Evolutionary conservation across 2,888 invertebrate genomes (phyloP).

Genomic region (Euspilapteryx auroguttella): DNA sequence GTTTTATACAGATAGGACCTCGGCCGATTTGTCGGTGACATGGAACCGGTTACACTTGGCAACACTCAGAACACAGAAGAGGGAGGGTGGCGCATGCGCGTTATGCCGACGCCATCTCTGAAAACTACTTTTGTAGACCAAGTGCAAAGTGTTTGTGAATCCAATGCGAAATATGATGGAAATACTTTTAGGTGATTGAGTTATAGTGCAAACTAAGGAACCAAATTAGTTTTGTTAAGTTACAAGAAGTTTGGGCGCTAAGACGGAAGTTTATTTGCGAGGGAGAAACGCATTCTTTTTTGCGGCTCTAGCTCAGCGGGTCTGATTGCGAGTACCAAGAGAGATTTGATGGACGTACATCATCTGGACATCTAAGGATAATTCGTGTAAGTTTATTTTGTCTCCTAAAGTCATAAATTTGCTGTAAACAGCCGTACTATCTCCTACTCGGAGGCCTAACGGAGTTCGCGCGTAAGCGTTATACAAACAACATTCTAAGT

Average conservation of each 20-base stretch:
- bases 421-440: too few relatives aligned
- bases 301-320: conserved; percentile 42
- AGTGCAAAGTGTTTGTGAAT: conserved; percentile 30
- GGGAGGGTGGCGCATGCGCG: conserved; percentile 64
- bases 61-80: too few relatives aligned
- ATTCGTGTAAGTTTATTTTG: too few relatives aligned
- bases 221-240: too few relatives aligned
- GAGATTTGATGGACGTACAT: too few relatives aligned
- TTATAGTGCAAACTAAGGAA: conserved; percentile 22
- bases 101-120: conserved; percentile 61
- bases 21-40: too few relatives aligned
- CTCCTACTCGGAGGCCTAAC: conserved; percentile 17
- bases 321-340: too few relatives aligned
- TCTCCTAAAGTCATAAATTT: too few relatives aligned
- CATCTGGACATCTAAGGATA: too few relatives aligned
- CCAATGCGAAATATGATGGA: conserved; percentile 39
- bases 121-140: conserved; percentile 38
- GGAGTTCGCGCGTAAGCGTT: conserved; percentile 40
- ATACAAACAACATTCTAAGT: conserved; percentile 18
- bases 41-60: too few relatives aligned
- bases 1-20: too few relatives aligned
- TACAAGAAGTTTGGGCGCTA: conserved; percentile 32
- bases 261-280: conserved; percentile 51
- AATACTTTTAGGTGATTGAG: conserved; percentile 25
- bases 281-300: conserved; percentile 58